These are phyloP conservation scores for Heteromormyrus szaboi DNA, from an alignment of 2,797 vertebrate species.

Conservation along the genomic window DNA sequence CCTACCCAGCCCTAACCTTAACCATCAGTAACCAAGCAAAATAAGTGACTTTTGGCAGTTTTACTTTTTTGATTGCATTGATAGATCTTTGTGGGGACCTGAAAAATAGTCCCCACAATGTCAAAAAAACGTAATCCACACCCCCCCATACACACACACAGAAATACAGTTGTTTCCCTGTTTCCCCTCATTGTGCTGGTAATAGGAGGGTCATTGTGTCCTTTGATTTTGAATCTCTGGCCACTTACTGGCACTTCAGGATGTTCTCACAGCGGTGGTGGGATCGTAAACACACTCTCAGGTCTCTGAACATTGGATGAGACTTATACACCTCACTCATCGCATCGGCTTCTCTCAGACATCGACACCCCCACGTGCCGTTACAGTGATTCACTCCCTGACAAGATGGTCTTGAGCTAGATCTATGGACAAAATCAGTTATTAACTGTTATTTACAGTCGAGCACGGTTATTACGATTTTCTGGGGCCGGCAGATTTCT, in stretches of 20 bases:
- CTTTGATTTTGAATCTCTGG: neutral
- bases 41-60: too few relatives aligned
- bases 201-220: neutral
- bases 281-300: neutral
- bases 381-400: neutral
- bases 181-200: neutral
- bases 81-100: too few relatives aligned
- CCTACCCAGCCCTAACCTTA: too few relatives aligned
- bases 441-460: neutral
- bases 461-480: too few relatives aligned
- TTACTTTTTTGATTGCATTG: too few relatives aligned
- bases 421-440: neutral
- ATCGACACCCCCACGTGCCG: neutral
- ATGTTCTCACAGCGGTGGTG: neutral
- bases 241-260: neutral
- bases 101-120: too few relatives aligned
- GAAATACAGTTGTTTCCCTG: neutral
- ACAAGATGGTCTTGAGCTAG: neutral
- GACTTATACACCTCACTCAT: neutral
- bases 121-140: neutral
- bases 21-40: too few relatives aligned
- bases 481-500: too few relatives aligned
- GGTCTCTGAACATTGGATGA: neutral
- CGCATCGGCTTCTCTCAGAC: neutral
- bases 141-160: neutral